Base-by-base conservation (phyloP, 2,888 invertebrate species). In the Cenopis cana region DNA sequence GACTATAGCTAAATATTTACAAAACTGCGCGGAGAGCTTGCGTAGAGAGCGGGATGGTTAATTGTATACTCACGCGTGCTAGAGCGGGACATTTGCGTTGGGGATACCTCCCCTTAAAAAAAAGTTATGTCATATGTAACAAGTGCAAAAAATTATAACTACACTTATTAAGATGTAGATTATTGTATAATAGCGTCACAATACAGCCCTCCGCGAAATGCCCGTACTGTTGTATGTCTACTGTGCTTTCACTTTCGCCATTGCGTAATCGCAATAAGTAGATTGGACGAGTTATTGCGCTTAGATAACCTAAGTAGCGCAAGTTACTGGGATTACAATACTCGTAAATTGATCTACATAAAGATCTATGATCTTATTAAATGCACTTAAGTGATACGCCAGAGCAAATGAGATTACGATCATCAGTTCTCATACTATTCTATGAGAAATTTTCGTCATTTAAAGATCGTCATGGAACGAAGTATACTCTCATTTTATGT, bases 251-350 rank as follows among this genome's bases (percentile, higher is more conserved):
- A 71, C 71, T 71, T 71, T 70, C 65, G 57, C 46, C 17, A 59
- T 71, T 71, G 50, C 66, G 71, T 18, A 71, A 69, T 24, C 9
- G 68, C 54, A 24, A 59, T 67, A 59, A 64, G 57, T 61, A 60
- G 60, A 71, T 60, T 56, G 67, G 46, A 65, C 65, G 70, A 71
- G 60, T 71, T 67, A 67, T 67, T 14, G 56, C 67, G 60, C 67
- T 71, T 71, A 71, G 71, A 71, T 71, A 60, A 70, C 59, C 46
- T 70, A 71, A 67, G 66, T 71, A 56, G 55, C 36, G 36, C 54
- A 20, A 11, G 33, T 36, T 20, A 24, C 54, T 54, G 62, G 62
- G 49, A 14, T 55, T 41, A 61, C 60, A 49, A 61, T 61, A n/a
- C n/a, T n/a, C n/a, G n/a, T n/a, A 49, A 29, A 61, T 61, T 61